Evolutionary conservation across 2,113 vertebrate species (phyloP).

Genomic region (Abramis brama): DNA sequence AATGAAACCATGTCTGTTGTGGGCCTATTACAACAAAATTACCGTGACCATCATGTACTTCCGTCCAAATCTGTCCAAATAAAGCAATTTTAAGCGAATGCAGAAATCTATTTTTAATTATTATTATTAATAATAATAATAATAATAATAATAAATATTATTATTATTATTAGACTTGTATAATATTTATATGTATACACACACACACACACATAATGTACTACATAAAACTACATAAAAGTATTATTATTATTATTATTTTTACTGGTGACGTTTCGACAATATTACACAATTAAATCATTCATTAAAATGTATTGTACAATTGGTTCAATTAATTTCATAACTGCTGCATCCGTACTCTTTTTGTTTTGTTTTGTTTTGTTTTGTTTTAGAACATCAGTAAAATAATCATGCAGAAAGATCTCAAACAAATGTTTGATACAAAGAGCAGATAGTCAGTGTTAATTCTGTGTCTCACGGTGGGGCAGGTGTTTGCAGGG

Average conservation of each 20-base stretch:
- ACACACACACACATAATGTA: no score
- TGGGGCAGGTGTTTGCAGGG: conserved; percentile 76
- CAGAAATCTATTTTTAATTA: not conserved
- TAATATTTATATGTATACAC: not conserved
- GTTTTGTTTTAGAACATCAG: not conserved
- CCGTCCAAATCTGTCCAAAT: no score
- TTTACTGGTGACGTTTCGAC: no score
- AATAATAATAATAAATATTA: not conserved
- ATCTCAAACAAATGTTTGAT: conserved; percentile 15
- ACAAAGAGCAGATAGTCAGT: not conserved
- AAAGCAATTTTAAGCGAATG: no score
- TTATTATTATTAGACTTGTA: not conserved
- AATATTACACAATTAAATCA: not conserved
- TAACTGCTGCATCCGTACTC: not conserved
- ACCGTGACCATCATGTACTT: no score
- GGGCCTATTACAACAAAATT: no score
- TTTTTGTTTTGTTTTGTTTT: not conserved
- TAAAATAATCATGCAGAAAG: not conserved
- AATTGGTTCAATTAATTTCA: not conserved
- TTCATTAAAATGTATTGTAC: not conserved
- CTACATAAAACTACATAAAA: no score
- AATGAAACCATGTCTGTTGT: no score
- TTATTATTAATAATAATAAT: not conserved
- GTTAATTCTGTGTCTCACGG: conserved; percentile 38
- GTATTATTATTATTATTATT: not conserved